Base-by-base conservation (phyloP, 2,888 invertebrate genomes). In the Gasteruption jaculator region DNA sequence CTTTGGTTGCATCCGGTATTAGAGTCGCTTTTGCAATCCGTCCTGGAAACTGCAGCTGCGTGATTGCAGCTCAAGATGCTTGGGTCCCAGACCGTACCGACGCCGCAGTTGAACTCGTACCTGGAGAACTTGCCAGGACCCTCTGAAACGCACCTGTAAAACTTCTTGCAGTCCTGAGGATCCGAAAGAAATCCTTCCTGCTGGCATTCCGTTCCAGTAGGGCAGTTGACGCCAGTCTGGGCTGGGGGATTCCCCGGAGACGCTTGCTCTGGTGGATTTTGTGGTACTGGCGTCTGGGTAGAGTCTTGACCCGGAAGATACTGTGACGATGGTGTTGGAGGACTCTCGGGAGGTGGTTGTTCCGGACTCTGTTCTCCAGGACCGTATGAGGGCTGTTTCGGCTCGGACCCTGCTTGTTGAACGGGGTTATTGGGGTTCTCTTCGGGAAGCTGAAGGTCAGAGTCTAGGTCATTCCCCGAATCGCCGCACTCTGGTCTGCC, bases 401-500 rank as follows among this genome's bases (percentile, higher is more conserved):
- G 16, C 6, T 8, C 8, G 5, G 38, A 33, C 26, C 25, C 21
- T 10, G 41, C 15, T 29, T 34, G 27, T 20, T 5, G 26, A 10
- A 8, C 21, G 14, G 12, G 7, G 19, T 7, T 34, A 2, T 44
- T 24, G n/a, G n/a, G n/a, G n/a, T n/a, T n/a, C 21, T 30, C 36
- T 22, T 33, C 38, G 33, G 37, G 24, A 16, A 33, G 19, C 6
- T 51, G 39, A 0, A 41, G 16, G 32, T 48, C 43, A 19, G 57
- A 51, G 49, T 74, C 73, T 41, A 79, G 69, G 52, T 76, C 75
- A 58, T 79, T 81, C 35, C 74, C 74, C 46, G 52, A 50, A 26
- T 75, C 74, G 10, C 74, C 76, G 68, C 89, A 89, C 70, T 85
- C 83, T 24, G 74, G 66, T 48, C 88, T 76, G 41, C 77, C 82